Conservation (phyloP, 2,888 invertebrate species). For the Abrostola triplasia region DNA sequence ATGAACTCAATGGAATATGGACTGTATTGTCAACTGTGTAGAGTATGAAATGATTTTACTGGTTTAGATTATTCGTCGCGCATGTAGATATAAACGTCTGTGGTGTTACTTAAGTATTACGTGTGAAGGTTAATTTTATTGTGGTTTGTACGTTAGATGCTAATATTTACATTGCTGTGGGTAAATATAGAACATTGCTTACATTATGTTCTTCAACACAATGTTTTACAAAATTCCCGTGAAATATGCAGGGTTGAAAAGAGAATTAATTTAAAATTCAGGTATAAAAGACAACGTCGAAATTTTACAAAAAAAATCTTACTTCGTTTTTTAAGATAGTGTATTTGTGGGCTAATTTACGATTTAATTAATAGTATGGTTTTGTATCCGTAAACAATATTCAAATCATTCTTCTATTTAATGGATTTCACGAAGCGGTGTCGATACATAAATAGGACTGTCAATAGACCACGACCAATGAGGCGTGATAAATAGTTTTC, state of each 20-base stretch:
- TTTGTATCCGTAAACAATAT: neutral
- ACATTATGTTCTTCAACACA: no score
- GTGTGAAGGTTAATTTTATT: slow-evolving; percentile 40
- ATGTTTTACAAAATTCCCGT: no score
- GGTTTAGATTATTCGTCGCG: slow-evolving; percentile 25
- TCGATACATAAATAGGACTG: slow-evolving; percentile 16
- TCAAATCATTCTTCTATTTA: neutral
- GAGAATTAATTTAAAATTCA: no score
- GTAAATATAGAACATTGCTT: neutral
- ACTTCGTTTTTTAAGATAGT: no score
- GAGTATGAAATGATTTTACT: slow-evolving; percentile 11
- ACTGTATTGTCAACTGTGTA: slow-evolving; percentile 10
- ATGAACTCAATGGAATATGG: slow-evolving; percentile 6
- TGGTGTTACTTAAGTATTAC: slow-evolving; percentile 41
- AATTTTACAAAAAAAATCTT: no score
- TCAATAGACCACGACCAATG: slow-evolving; percentile 25
- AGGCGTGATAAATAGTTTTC: slow-evolving; percentile 35
- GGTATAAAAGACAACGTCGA: no score
- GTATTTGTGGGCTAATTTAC: no score
- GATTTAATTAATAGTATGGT: no score
- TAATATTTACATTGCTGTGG: slow-evolving; percentile 7
- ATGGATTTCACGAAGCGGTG: neutral
- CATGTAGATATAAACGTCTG: slow-evolving; percentile 38
- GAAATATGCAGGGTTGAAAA: no score
- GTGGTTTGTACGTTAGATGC: slow-evolving; percentile 9